phyloP scores from a whole-genome alignment of 2,113 vertebrate species.

The Aix galericulata region DNA sequence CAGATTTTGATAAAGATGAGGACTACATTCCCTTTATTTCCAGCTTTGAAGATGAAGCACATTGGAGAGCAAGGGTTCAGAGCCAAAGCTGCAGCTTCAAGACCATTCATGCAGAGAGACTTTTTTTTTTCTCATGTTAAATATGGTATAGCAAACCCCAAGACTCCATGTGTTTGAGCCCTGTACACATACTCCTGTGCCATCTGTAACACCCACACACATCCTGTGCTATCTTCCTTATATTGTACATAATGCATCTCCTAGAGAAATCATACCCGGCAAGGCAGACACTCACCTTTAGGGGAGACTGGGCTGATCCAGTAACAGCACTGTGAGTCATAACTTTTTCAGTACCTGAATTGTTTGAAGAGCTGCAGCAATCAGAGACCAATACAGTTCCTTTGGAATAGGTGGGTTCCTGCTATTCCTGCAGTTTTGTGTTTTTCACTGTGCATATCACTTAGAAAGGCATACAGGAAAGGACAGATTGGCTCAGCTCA shows the following conservation, averaged over 20 bases:
- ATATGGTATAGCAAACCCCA: not conserved
- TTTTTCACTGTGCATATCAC: not conserved
- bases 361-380: conserved; percentile 13
- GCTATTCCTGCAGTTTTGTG: not conserved
- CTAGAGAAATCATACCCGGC: not conserved
- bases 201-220: conserved; percentile 43
- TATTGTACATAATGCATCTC: not conserved
- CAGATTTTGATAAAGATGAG: not conserved
- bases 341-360: conserved; percentile 2
- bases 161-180: not conserved
- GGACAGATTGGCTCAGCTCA: not conserved
- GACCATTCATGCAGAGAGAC: not conserved
- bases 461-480: not conserved
- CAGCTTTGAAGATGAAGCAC: not conserved
- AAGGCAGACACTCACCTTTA: not conserved
- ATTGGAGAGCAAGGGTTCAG: not conserved
- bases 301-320: not conserved
- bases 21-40: not conserved
- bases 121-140: conserved; percentile 1
- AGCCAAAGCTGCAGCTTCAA: not conserved
- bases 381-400: not conserved
- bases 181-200: not conserved
- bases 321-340: not conserved
- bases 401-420: not conserved
- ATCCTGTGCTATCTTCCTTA: not conserved